Percentiles rank a stretch among this genome's conserved stretches.
These are phyloP conservation scores for Epinephelus lanceolatus DNA, from an alignment of 2,113 vertebrate species.

Conservation along the genomic window DNA sequence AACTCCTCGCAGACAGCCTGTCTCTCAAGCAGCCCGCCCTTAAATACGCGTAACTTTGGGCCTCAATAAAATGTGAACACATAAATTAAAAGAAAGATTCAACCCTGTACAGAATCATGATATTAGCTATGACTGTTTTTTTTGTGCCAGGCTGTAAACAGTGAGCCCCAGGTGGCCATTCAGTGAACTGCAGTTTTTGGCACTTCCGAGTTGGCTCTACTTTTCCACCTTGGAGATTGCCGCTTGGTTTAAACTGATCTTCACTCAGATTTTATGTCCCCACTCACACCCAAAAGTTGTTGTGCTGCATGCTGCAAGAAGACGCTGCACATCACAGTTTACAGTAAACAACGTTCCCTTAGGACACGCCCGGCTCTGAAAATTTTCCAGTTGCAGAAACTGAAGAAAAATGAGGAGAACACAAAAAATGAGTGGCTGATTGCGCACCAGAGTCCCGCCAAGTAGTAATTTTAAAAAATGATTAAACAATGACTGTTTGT, in stretches of 20 bases:
- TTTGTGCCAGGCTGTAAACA: too few relatives aligned
- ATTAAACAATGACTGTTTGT: not conserved
- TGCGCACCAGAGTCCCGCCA: not conserved
- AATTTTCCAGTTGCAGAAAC: slow-evolving; percentile 3
- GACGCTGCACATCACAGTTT: not conserved
- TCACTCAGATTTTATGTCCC: not conserved
- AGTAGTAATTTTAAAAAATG: not conserved
- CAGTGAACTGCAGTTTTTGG: too few relatives aligned
- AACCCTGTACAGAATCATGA: too few relatives aligned
- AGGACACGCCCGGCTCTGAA: not conserved
- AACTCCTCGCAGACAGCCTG: too few relatives aligned
- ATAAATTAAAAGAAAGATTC: too few relatives aligned
- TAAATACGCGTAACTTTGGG: too few relatives aligned
- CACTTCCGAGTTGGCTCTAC: too few relatives aligned
- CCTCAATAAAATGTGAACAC: too few relatives aligned
- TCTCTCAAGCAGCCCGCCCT: too few relatives aligned
- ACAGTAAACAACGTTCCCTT: slow-evolving; percentile 28
- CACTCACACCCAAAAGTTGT: not conserved
- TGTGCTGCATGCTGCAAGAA: slow-evolving; percentile 2
- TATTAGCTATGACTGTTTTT: too few relatives aligned
- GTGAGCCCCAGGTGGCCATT: too few relatives aligned
- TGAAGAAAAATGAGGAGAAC: not conserved
- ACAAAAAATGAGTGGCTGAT: not conserved
- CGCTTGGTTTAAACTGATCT: not conserved
- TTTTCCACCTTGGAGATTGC: too few relatives aligned